Base-by-base conservation (phyloP, 2,797 vertebrate species). In the Phoxinus dragarum region DNA sequence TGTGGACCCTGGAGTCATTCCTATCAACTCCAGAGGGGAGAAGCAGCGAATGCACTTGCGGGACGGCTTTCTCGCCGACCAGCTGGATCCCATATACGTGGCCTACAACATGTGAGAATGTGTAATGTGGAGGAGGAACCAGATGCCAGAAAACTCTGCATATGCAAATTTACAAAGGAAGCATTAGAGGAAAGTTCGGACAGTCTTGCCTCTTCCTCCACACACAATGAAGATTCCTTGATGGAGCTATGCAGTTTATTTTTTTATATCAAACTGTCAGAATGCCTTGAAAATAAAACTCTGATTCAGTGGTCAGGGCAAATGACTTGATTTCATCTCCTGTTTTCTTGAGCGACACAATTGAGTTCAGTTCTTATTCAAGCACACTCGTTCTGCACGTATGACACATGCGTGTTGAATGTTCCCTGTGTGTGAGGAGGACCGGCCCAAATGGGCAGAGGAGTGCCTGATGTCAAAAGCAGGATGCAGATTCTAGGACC, bases 1-100 rank as follows among this genome's bases (percentile, higher is more conserved):
- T 9, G 98, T 99, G 47, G 98, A 99, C 93, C 97, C 97, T 0
- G 98, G 98, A 0, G 98, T 99, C 88, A 99, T 99, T 89, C 98
- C 98, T 85, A 99, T 99, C 91, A 99, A 99, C 92, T 99, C 98
- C 14, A 94, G 98, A 10, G 98, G 98, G 0, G 98, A 99, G 92
- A 99, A 99, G 89, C 98, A 99, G 84, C 96, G 98, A 73, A 98
- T 98, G 98, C 98, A 99, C 94, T 96, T 99, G 92, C 95, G 97
- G n/a, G 97, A 99, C 0, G 98, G 98, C 83, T 99, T 99, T 93
- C 94, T 99, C 86, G 97, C 98, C 0, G 98, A 99, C 93, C 98
- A 99, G 91, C 92, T 99, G 91, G 98, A 99, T 94, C 98, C 98
- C 68, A 98, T 99, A 92, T 99, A 99, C 0, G 98, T 99, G 89